Evolutionary conservation across 2,113 vertebrate species (phyloP), one percentile per base, ranked within the genome.

Genomic region (Meriones unguiculatus): DNA sequence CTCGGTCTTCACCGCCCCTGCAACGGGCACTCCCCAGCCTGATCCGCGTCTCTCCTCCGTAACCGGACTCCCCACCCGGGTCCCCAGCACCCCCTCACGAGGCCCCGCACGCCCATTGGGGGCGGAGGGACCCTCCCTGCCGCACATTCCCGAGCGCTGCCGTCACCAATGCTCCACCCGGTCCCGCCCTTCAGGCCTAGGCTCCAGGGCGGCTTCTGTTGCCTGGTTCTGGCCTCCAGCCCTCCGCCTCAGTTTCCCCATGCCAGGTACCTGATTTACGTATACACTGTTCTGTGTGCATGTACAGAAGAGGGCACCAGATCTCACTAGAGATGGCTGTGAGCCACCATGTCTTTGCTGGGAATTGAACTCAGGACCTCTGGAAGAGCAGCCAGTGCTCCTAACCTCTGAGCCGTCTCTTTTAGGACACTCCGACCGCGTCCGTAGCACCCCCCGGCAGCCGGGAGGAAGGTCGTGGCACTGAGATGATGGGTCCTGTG

Each of bases 131-230:
- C 95, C 93, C 93, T 93, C 93, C 94, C 91, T 32, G 91, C 82
- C 20, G 78, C 59, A 57, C 97, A 97, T 97, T 97, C 97, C 93
- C 64, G 52, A 91, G 91, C 54, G 25, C 84, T 92, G 95, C 84
- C 86, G 92, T 97, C 96, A 96, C 84, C 76, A 4, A 41, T n/a
- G 76, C 95, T 95, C 80, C 91, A 59, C 94, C 94, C 62, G 35
- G 77, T 30, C 52, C 95, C 62, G 69, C 88, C 50, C 89, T 62
- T 38, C 86, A n/a, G 86, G 38, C 59, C n/a, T 0, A 9, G 5
- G 18, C 30, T 24, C 38, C 50, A 30, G 22, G 2, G 50, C 72
- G 3, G 52, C 54, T 62, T 69, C 35, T 57, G 32, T 25, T 1
- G 3, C 62, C 70, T 3, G 15, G 73, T 25, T 6, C 18, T 11